Base-by-base conservation (phyloP, 2,113 vertebrate species). In the Percopsis transmontana region DNA sequence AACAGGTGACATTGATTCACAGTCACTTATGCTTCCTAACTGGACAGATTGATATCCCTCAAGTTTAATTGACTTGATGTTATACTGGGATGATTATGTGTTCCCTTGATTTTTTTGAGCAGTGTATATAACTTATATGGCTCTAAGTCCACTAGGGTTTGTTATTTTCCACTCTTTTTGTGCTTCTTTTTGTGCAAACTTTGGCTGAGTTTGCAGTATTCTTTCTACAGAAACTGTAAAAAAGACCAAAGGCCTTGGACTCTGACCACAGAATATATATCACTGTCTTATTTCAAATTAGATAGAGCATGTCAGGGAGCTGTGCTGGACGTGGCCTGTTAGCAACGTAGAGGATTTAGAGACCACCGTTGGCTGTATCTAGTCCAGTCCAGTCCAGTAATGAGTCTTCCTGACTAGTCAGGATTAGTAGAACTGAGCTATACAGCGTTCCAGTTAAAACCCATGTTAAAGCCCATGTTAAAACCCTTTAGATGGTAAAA, bases 271-370 rank as follows among this genome's bases (percentile, higher is more conserved):
- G 54, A 74, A 75, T 64, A 75, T 47, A 72, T 60, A 24, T 42
- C 27, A 72, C 58, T 80, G 72, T 82, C 69, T 72, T 59, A 77
- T 80, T 79, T 84, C 40, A 81, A 80, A 81, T 74, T 69, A 71
- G 66, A 79, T 38, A 3, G 23, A 73, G 63, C 40, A 62, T 78
- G 77, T 79, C 16, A 62, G 59, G 70, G 68, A 72, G 74, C 10
- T 68, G 62, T 42, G 64, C 24, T 42, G 69, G 79, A 58, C 59
- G 78, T 55, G 70, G 77, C 73, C 76, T 72, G 70, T 76, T 74
- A 77, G 74, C 57, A 58, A 68, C 64, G 58, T 41, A 50, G 60
- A 79, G 51, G 76, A 83, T 76, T 83, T 78, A 51, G 52, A 75
- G 65, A 66, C 62, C 48, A 70, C 69, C 48, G 48, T 68, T 83